Evolutionary conservation across 1,140 invertebrate genomes (phyloP).

Genomic region (Lepidurus apus): DNA sequence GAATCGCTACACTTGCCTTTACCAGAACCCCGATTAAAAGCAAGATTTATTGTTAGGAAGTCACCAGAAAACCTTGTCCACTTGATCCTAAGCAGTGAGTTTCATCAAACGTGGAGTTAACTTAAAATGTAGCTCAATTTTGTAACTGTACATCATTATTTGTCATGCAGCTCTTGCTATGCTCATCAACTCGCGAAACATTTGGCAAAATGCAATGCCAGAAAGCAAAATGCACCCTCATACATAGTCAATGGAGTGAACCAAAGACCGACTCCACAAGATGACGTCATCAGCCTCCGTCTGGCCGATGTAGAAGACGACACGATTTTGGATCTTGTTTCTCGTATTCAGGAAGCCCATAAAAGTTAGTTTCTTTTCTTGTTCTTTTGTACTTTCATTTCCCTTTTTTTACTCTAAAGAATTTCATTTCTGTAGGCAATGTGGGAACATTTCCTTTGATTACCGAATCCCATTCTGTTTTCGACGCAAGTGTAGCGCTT

Average conservation of each 20-base stretch:
- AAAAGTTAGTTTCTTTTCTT: background rate
- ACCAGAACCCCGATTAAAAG: too few species aligned
- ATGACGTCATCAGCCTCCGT: constrained; percentile 24
- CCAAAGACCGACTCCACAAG: constrained; percentile 42
- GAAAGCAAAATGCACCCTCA: constrained; percentile 48
- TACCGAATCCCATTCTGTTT: constrained; percentile 39
- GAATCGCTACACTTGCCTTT: too few species aligned
- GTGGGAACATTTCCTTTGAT: constrained; percentile 24
- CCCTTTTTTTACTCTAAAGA: background rate
- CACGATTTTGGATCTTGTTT: constrained; percentile 24
- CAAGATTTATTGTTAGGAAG: too few species aligned
- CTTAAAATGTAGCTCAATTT: background rate
- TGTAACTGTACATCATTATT: constrained; percentile 30
- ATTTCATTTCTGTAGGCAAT: constrained; percentile 25
- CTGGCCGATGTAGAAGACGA: constrained; percentile 25
- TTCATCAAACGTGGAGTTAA: background rate
- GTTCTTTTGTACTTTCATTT: background rate
- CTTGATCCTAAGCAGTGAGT: constrained; percentile 46
- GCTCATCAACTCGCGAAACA: constrained; percentile 63
- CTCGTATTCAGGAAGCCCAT: constrained; percentile 22
- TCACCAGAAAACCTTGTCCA: constrained; percentile 42
- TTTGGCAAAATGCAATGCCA: constrained; percentile 69
- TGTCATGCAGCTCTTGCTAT: constrained; percentile 56
- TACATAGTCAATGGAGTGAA: constrained; percentile 62
- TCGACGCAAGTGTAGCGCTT: constrained; percentile 54